Evolutionary conservation across 2,113 vertebrate genomes (phyloP), one percentile per base, ranked within the genome.

Genomic region (Casuarius casuarius): DNA sequence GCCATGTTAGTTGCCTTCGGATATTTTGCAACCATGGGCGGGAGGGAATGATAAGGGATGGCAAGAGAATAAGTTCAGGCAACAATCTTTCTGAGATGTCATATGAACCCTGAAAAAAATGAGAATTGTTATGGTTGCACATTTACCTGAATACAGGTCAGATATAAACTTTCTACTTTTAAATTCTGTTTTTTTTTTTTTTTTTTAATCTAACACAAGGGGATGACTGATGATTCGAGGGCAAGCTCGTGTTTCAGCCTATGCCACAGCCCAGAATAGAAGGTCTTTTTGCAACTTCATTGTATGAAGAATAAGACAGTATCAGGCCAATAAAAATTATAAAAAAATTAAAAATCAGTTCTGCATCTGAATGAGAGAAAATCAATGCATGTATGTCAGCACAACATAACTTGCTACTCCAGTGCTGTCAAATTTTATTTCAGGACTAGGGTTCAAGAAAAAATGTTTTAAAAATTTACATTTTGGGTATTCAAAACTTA

Each of bases 301-400:
- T 33, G 5, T 54, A 21, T 40, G 38, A 90, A 58, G 25, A 95
- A n/a, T 59, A 38, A 75, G 25, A 65, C 5, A 35, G 5, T 58
- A 66, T 78, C 33, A 92, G 44, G 3, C 21, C 11, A 59, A 56
- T 78, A 93, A 86, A 95, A 95, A 82, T 86, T 73, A 62, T 56
- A 65, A 84, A 89, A 94, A 77, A 79, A 11, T 5, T 68, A 81
- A 94, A 89, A 81, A 93, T 92, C 77, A 72, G 67, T 93, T 85
- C 61, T 93, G 35, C 40, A 54, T 97, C 72, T 92, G 87, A 81
- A 88, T 91, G 89, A 95, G 68, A 61, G 75, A 44, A 94, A 96
- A 16, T 90, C 65, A 65, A 81, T 83, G 14, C 26, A 33, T 31
- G 31, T 13, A 51, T 77, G 31, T 90, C 68, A 40, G 7, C 76